Base-by-base conservation (phyloP, 2,888 invertebrate genomes). In the Crocallis elinguaria region DNA sequence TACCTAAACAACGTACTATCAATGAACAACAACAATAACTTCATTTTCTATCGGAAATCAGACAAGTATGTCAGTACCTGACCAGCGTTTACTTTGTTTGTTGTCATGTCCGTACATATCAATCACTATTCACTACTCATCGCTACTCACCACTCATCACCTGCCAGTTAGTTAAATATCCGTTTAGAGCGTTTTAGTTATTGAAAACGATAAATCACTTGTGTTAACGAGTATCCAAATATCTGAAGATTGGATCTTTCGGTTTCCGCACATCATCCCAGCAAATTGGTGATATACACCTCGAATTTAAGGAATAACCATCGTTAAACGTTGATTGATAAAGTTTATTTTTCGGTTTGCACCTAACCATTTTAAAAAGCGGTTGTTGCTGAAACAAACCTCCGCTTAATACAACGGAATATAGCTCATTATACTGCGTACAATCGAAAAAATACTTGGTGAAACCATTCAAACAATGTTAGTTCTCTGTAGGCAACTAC, bases 261-360 rank as follows among this genome's bases (percentile, higher is more conserved):
- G 36, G 41, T 58, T 68, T 67, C 58, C 49, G 52, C 69, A 55
- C 51, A 80, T 82, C 82, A 82, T 77, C 66, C 62, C 62, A 49
- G 64, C 68, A 82, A 83, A 82, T 82, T 82, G 79, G 71, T 71
- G 55, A 42, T 59, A 30, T 50, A 51, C n/a, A 21, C 23, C 2
- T 38, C 4, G 4, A 5, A 41, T 21, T 41, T 39, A 36, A 9
- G 13, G n/a, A 1, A 27, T 30, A 17, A 32, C 23, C 37, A 21
- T 39, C 30, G 30, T 30, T 52, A 36, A n/a, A 3, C n/a, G 19
- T 5, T 8, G 21, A 3, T 12, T 4, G 1, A 32, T 21, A 42
- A 21, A 19, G 42, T 13, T 32, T 9, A 30, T 19, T 12, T 6
- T 42, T 21, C 0, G 5, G 21, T 29, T 17, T 21, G 19, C 3